Base-by-base conservation (phyloP, 2,797 vertebrate genomes). In the Poecilia velifera region DNA sequence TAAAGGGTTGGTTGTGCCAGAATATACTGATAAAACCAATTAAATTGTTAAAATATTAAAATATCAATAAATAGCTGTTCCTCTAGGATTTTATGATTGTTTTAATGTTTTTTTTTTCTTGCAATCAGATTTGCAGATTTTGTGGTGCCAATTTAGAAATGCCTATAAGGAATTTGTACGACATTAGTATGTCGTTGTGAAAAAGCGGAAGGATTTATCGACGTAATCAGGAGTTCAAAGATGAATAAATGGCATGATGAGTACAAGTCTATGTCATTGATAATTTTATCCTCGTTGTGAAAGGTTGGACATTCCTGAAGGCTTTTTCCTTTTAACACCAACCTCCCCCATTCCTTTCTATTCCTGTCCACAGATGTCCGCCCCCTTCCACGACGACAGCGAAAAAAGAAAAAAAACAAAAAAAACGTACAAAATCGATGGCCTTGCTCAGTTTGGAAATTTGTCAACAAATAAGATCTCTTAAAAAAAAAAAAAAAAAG, bases 271-370 rank as follows among this genome's bases (percentile, higher is more conserved):
- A 64, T 41, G 51, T 49, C 18, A 39, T 34, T 76, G 64, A 80
- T 72, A 46, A 45, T 70, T 18, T 6, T 49, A 20, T 78, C 39
- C 25, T 81, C 13, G 55, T 78, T 62, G 39, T 68, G 18, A 46
- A 81, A 59, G 47, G 77, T 53, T 78, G 55, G 25, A 84, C 73
- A 53, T 74, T 81, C 51, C 78, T 62, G 14, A 79, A 82, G 79
- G 72, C 59, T 55, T 82, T 55, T 84, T 51, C 55, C 72, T 79
- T 77, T 68, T 79, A 83, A 86, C 82, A 72, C 45, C 74, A 77
- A 64, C 83, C 85, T 79, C 83, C 68, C 53, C 66, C 86, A 83
- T 85, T 87, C 86, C 85, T 86, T 89, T 91, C 90, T 91, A 90
- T 88, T 91, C 83, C 78, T 74, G 84, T 81, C 76, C 28, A 12